A percentile compares a stretch with the other conserved stretches of the same genome.
These are phyloP conservation scores for Triplophysa siluroides DNA, from an alignment of 2,113 vertebrate species.

Conservation along the genomic window DNA sequence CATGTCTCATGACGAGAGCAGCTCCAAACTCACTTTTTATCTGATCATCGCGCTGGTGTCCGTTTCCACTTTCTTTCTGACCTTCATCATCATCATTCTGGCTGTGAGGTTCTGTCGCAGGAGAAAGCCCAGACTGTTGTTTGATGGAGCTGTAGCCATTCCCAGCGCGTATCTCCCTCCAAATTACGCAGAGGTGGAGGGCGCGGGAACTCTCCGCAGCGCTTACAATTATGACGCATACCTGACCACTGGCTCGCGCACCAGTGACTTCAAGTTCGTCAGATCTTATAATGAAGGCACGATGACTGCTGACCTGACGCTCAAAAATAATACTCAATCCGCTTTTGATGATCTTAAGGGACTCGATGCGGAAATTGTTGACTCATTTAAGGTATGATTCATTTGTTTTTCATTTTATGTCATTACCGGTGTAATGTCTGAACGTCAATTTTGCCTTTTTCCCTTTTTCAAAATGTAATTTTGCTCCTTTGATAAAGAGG, in stretches of 20 bases:
- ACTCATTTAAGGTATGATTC: neutral
- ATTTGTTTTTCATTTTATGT: neutral
- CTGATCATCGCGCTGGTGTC: conserved; percentile 67
- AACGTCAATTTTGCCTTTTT: too few species aligned
- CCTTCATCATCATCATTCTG: conserved; percentile 65
- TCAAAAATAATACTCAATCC: conserved; percentile 12
- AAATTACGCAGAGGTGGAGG: conserved; percentile 53
- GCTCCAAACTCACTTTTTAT: conserved; percentile 65
- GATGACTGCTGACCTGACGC: conserved; percentile 46
- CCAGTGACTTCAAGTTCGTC: conserved; percentile 58
- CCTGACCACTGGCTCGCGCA: conserved; percentile 52
- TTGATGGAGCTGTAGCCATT: conserved; percentile 53
- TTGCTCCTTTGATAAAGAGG: too few species aligned
- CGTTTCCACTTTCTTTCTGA: conserved; percentile 72
- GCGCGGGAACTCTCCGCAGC: conserved; percentile 47
- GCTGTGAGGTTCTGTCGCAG: conserved; percentile 64
- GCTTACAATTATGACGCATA: conserved; percentile 53
- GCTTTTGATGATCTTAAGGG: conserved; percentile 16
- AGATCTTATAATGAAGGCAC: conserved; percentile 52
- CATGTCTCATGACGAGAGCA: conserved; percentile 53
- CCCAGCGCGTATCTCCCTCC: conserved; percentile 51
- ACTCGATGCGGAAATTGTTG: neutral
- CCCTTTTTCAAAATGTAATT: too few species aligned
- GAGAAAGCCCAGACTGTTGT: conserved; percentile 53
- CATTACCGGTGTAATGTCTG: too few species aligned